Base-by-base conservation (phyloP, 2,113 vertebrate genomes). In the Charadrius vociferus region DNA sequence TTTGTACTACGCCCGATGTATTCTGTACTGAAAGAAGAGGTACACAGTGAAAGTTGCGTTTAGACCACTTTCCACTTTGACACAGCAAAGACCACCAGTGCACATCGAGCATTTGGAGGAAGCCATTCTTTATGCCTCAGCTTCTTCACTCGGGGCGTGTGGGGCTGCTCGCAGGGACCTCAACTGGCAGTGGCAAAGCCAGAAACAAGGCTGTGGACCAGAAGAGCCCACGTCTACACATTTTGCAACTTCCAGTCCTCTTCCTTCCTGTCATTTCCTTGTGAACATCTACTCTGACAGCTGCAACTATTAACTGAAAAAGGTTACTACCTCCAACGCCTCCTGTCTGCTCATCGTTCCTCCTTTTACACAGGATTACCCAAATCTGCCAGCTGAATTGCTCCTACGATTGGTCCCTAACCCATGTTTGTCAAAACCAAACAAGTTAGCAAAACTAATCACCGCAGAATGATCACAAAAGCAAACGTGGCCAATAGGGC, bases 81-180 rank as follows among this genome's bases (percentile, higher is more conserved):
- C 8, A 30, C 23, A 6, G 7, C 86, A 47, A 16, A 86, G 50
- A 30, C 21, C 5, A 8, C 22, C 30, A 24, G 43, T 2, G 1
- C 52, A 58, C 49, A 7, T 0, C 0, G 7, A 47, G 70, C 49
- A 10, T 4, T 34, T 2, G 0, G 6, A 59, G 24, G 14, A 66
- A 58, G 58, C 15, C 0, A 0, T 6, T 49, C 71, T 30, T 41
- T 0, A 1, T 12, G 32, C 53, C 84, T 59, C 80, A 32, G 47
- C 55, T 36, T 22, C 79, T 43, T 84, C 63, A 5, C 30, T 13
- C 15, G 18, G 2, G 20, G 29, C 39, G 27, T 3, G 24, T 1
- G 6, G 36, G 30, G 56, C 56, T 29, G 22, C 75, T 47, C 43
- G 20, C 9, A 24, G 41, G 14, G 1, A 39, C 61, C 65, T 58